Base-by-base conservation (phyloP, 1,140 invertebrate species). In the Hylaeus volcanicus region DNA sequence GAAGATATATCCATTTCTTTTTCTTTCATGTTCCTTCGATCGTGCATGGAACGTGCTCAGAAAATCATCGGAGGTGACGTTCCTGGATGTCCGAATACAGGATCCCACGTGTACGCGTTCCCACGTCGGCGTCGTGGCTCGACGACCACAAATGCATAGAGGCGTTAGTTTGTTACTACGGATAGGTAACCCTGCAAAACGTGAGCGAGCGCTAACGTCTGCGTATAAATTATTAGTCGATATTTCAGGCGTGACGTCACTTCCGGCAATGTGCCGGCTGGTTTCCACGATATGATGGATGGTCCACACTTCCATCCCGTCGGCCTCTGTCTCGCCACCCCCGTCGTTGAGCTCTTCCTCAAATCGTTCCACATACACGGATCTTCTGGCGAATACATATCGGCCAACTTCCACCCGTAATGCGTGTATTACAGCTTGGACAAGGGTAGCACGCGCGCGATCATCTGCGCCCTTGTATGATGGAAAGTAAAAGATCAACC, bases 171-270 rank as follows among this genome's bases (percentile, higher is more conserved):
- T 85, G 87, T 88, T 89, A 88, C 87, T 74, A 87, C 86, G 82
- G 79, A 79, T 74, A 86, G 76, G 81, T 75, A 76, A 78, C 56
- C 77, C 83, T 70, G 83, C 81, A 87, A 87, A 89, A 90, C 81
- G 80, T 73, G 76, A 84, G 60, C 86, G 85, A 84, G 87, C 86
- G 87, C 88, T 83, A 91, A 92, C 89, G 89, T 92, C 90, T 91
- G 90, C 87, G 85, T 91, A 92, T 92, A 92, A 92, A 92, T 92
- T 92, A 92, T 92, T 92, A 91, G 91, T 91, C 91, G 90, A 92
- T 92, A 91, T 91, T 91, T 91, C 90, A 92, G 85, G 83, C 88
- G 75, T 91, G 88, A 91, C 91, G 90, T 92, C 91, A 92, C 90
- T 91, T 92, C 91, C 91, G 90, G 91, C 91, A 91, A 92, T 92